Evolutionary conservation across 2,888 invertebrate species (phyloP), one percentile per base, ranked within the genome.

Genomic region (Cheilosia vulpina): DNA sequence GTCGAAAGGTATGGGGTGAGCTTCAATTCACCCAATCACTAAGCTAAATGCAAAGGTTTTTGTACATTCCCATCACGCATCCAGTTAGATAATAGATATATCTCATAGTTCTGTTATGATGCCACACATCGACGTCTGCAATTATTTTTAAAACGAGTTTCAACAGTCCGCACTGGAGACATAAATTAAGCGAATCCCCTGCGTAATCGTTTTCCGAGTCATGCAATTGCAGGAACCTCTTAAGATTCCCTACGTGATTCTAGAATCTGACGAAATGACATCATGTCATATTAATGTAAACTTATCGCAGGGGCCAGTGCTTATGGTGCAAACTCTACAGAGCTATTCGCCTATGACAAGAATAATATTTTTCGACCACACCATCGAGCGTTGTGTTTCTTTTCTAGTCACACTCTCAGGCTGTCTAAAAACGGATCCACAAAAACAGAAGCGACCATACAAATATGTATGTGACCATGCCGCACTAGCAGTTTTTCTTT

Each of bases 231-330:
- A 63, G 63, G 65, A 84, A 60, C 84, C 75, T 47, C 79, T 84
- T 84, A 84, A 71, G 75, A 84, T 79, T 79, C 84, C 9, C 47
- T 41, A 65, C 79, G 84, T 47, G 71, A 60, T 79, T 71, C 75
- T 71, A 80, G 84, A 62, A 34, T 69, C 69, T 55, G 60, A 79
- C 84, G 41, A 75, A 75, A 80, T 84, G 84, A 84, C 84, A 84
- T 84, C 84, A 84, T 84, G 84, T 84, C 84, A 75, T 84, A 84
- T 84, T 84, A 84, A 84, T 84, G 84, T 84, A 47, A 75, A 71
- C 65, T 75, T 65, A 84, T 71, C 68, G 68, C 57, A 53, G 72
- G 55, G 55, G 24, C 62, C 71, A 66, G 60, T 69, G 65, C 58
- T 69, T 81, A 81, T 50, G 62, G 53, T 45, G 60, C 38, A 72